phyloP scores from a whole-genome alignment of 2,888 invertebrate species.

The Rotaria macrura region DNA sequence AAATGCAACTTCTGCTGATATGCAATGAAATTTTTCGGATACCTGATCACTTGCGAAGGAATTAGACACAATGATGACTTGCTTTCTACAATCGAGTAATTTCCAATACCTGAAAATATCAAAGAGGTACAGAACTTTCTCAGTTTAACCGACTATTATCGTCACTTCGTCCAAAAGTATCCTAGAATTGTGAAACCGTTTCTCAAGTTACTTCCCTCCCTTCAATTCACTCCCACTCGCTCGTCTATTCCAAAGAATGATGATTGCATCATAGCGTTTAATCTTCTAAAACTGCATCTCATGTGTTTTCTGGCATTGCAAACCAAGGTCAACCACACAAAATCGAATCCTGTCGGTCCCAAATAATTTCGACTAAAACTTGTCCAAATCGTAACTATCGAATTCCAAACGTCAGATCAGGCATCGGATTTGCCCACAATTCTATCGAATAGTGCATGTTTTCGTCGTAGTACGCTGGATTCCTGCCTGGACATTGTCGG shows the following conservation, averaged over 20 bases:
- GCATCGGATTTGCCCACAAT: too few relatives aligned
- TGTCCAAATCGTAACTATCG: too few relatives aligned
- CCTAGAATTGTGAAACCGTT: constrained; percentile 2
- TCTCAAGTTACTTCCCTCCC: too few relatives aligned
- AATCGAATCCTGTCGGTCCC: too few relatives aligned
- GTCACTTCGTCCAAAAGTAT: neutral
- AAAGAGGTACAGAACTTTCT: neutral
- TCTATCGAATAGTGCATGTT: too few relatives aligned
- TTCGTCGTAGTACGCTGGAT: neutral
- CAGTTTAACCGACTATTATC: neutral
- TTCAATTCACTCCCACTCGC: too few relatives aligned
- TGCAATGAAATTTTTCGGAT: constrained; percentile 34
- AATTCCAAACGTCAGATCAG: too few relatives aligned
- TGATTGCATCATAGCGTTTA: too few relatives aligned
- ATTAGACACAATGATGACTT: neutral
- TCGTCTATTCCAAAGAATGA: too few relatives aligned
- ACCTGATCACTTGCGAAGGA: neutral
- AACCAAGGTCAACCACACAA: too few relatives aligned
- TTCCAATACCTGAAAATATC: neutral
- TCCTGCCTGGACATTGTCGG: too few relatives aligned
- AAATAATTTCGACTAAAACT: too few relatives aligned
- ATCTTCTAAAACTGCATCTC: neutral
- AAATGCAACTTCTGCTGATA: constrained; percentile 36
- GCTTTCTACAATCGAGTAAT: neutral
- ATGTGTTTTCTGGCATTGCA: neutral